phyloP scores from a whole-genome alignment of 2,797 vertebrate species.

The Tenualosa ilisha region DNA sequence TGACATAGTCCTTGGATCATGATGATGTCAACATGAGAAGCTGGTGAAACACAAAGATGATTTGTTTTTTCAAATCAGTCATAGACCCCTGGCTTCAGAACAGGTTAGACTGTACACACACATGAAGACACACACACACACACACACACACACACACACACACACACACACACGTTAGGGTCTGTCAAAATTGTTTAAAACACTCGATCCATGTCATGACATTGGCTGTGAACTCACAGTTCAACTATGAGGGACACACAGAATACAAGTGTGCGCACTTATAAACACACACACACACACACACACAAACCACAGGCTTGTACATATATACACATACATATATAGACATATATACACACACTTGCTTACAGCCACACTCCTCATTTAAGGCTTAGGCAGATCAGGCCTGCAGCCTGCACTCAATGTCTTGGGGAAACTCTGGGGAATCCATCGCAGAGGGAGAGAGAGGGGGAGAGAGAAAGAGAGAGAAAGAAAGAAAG shows the following conservation, averaged over 20 bases:
- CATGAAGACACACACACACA: background rate
- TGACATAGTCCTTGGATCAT: conserved; percentile 36
- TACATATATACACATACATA: background rate
- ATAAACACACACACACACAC: background rate
- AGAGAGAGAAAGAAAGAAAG: background rate
- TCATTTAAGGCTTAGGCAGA: conserved; percentile 21
- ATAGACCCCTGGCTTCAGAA: conserved; percentile 36
- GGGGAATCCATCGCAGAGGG: background rate
- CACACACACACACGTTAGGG: conserved; percentile 11
- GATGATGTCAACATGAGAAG: conserved; percentile 32
- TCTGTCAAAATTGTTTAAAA: conserved; percentile 11
- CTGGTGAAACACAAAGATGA: conserved; percentile 46
- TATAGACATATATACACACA: background rate
- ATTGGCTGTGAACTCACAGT: conserved; percentile 41
- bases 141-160: background rate
- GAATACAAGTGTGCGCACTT: background rate
- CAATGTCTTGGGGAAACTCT: background rate
- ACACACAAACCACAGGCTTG: background rate
- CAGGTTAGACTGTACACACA: conserved; percentile 41
- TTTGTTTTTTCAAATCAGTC: conserved; percentile 70
- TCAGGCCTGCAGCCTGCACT: background rate
- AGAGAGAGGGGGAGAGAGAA: background rate
- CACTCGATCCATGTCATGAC: conserved; percentile 46
- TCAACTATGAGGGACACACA: conserved; percentile 40
- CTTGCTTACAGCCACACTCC: background rate